These are phyloP conservation scores for Cyprinus carpio DNA, from an alignment of 2,113 vertebrate species.

Conservation along the genomic window DNA sequence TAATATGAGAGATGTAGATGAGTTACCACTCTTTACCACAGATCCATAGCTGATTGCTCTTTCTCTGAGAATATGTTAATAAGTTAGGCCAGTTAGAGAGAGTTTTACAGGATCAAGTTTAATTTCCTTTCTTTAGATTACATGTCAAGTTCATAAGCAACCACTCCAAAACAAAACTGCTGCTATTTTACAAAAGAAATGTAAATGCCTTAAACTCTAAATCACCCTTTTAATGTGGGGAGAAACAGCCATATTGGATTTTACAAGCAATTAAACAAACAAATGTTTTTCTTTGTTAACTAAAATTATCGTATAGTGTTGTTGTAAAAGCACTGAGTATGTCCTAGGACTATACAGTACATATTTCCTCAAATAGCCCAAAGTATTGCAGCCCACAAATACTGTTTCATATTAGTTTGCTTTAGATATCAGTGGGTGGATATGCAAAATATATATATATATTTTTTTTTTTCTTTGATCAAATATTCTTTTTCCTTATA, in stretches of 20 bases:
- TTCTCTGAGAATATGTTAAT: background rate
- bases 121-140: background rate
- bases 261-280: background rate
- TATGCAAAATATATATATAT: background rate
- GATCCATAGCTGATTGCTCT: background rate
- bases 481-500: slow-evolving; percentile 29
- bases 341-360: background rate
- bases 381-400: background rate
- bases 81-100: slow-evolving; percentile 12
- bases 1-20: slow-evolving; percentile 19
- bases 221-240: background rate
- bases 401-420: background rate
- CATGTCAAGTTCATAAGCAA: slow-evolving; percentile 15
- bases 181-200: slow-evolving; percentile 48
- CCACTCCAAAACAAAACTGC: slow-evolving; percentile 55
- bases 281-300: background rate
- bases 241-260: background rate
- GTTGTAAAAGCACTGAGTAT: slow-evolving; percentile 32
- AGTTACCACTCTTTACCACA: slow-evolving; percentile 36
- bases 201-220: background rate
- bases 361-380: slow-evolving; percentile 2
- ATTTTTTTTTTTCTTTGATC: background rate
- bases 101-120: background rate
- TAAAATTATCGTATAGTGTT: background rate
- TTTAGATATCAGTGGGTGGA: slow-evolving; percentile 31